Base-by-base conservation (phyloP, 2,888 invertebrate species). In the Nyleta sp. region DNA sequence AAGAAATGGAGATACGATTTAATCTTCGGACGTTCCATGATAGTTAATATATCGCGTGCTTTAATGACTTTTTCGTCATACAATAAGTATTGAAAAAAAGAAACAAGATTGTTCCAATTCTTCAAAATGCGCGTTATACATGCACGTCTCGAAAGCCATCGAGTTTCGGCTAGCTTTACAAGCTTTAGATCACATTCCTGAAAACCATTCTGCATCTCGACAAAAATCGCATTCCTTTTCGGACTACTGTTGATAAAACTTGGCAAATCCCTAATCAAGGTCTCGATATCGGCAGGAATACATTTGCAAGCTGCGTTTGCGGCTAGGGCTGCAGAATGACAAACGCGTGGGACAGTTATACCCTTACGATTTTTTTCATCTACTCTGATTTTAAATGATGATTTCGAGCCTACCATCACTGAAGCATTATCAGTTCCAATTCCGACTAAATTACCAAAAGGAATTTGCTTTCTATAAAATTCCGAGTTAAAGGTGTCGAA, bases 391-490 rank as follows among this genome's bases (percentile, higher is more conserved):
- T 55, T 57, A 33, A 82, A 81, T 7, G 80, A 81, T 11, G 28
- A 57, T 46, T 75, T 55, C 11, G 46, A 46, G 7, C 80, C 80
- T 8, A 65, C 40, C 81, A 82, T 82, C 10, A 81, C 80, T 0
- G 78, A 76, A 22, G 80, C 80, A 65, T 81, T 70, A 46, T 78
- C 78, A 33, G 70, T 76, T 15, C 76, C 70, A 42, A 80, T n/a
- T 15, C 73, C 76, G 1, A 77, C 24, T 20, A 80, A 31, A n/a
- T 77, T 72, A 17, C 15, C 13, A 15, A 81, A 55, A 8, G 78
- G 77, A 64, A 82, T 78, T 57, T 77, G 20, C n/a, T 53, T 42
- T 20, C 28, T 53, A 62, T 60, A 24, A 1, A 64, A 17, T 18
- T 64, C 50, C 3, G 38, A 40, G 3, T 13, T 20, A 20, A 60